Evolutionary conservation across 1,140 invertebrate genomes (phyloP).

Genomic region (Bombus soroeensis): DNA sequence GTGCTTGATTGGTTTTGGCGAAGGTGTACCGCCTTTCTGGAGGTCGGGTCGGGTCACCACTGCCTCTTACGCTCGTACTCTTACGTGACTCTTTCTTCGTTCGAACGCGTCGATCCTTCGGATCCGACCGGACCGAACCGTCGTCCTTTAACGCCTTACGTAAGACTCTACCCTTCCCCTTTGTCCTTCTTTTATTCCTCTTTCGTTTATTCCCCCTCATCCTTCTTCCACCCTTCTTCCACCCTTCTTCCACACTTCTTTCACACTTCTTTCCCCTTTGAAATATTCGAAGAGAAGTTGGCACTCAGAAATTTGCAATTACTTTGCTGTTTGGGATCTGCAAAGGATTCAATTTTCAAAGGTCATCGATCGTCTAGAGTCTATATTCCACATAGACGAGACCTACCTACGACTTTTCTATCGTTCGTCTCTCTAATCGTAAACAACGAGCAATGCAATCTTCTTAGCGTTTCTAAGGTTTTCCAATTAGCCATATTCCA

Average conservation of each 20-base stretch:
- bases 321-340: too few species aligned
- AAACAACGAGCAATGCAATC: neutral
- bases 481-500: too few species aligned
- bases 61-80: conserved; percentile 27
- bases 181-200: neutral
- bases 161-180: neutral
- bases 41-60: conserved; percentile 65
- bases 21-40: conserved; percentile 62
- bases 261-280: too few species aligned
- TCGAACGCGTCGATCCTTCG: conserved; percentile 6
- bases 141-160: conserved; percentile 7
- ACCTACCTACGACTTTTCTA: neutral
- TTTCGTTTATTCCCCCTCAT: too few species aligned
- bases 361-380: too few species aligned
- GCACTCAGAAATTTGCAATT: too few species aligned
- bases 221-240: too few species aligned
- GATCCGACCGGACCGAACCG: neutral
- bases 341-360: too few species aligned
- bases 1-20: conserved; percentile 75
- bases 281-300: too few species aligned
- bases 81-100: conserved; percentile 50
- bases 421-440: too few species aligned
- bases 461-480: neutral
- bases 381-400: too few species aligned
- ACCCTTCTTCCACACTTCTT: fast-evolving